Base-by-base conservation (phyloP, 1,140 invertebrate species). In the Drosophila auraria region DNA sequence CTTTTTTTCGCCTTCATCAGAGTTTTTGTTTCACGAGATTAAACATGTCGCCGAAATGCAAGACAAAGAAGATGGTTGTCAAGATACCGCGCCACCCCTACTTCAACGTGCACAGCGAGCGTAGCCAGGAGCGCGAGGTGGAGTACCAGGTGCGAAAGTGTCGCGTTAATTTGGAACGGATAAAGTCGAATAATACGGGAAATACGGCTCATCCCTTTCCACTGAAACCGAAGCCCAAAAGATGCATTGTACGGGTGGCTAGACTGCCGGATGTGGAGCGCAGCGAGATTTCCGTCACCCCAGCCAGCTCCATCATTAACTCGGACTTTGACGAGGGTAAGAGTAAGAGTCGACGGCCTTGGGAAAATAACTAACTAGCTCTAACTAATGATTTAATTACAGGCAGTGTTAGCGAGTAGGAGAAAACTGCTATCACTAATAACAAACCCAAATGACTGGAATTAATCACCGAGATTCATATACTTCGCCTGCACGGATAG, bases 271-370 rank as follows among this genome's bases (percentile, higher is more conserved):
- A 82, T 25, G 70, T 71, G 9, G 79, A 76, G 2, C 89, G 78
- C 54, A 91, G 79, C 20, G 87, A 91, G 47, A 65, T 91, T 2
- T 86, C 86, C 5, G 79, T 65, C 0, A 91, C 87, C 0, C 87
- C 89, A 45, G 78, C 75, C 38, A 87, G 81, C 42, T 91, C 87
- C 33, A 84, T 91, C n/a, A 87, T 91, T 3, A 79, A 64, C 38
- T 84, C 89, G 0, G 87, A 91, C 12, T 76, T 82, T 8, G 82
- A 70, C 45, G 79, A 78, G 17, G 72, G 83, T 83, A 60, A 58
- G 42, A 17, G 30, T 1, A 15, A 40, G 23, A 23, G 53, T 4
- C 30, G 30, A 33, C 8, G 25, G 25, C 30, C 27, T 33, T 44
- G 17, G 27, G 0, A 25, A 23, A 61, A 6, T 20, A 20, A 20